Evolutionary conservation across 2,113 vertebrate genomes (phyloP).

Genomic region (Poecilia latipinna): DNA sequence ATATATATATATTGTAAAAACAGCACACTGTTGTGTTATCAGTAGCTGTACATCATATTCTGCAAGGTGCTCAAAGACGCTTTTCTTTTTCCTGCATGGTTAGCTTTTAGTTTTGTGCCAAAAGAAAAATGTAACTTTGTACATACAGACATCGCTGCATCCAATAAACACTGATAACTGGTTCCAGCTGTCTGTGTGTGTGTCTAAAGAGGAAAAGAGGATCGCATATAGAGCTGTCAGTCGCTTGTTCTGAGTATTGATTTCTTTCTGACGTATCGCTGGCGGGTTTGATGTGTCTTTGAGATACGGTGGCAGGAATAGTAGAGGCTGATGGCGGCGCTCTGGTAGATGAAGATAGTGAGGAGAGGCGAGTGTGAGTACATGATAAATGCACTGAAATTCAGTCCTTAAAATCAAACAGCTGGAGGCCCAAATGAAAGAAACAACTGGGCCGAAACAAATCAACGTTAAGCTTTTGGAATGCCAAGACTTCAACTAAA

Average conservation of each 20-base stretch:
- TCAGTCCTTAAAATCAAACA: background rate
- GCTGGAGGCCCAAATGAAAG: too few relatives aligned
- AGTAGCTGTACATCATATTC: background rate
- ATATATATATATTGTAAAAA: background rate
- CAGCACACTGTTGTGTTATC: constrained; percentile 2
- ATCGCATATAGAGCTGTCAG: constrained; percentile 31
- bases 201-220: constrained; percentile 27
- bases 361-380: constrained; percentile 5
- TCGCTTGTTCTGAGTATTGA: constrained; percentile 21
- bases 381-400: background rate
- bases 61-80: constrained; percentile 21
- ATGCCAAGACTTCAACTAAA: background rate
- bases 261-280: constrained; percentile 29
- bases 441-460: background rate
- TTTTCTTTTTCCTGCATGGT: constrained; percentile 1
- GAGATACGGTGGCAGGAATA: constrained; percentile 24
- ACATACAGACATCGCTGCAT: constrained; percentile 3
- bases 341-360: constrained; percentile 5
- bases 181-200: constrained; percentile 11
- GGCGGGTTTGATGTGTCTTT: constrained; percentile 45
- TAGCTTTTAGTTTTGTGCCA: constrained; percentile 25
- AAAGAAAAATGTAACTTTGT: constrained; percentile 16
- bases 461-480: background rate
- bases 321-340: constrained; percentile 2
- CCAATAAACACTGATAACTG: constrained; percentile 22